Evolutionary conservation across 2,888 invertebrate genomes (phyloP), one percentile per base, ranked within the genome.

Genomic region (Epirrhoe tristata): DNA sequence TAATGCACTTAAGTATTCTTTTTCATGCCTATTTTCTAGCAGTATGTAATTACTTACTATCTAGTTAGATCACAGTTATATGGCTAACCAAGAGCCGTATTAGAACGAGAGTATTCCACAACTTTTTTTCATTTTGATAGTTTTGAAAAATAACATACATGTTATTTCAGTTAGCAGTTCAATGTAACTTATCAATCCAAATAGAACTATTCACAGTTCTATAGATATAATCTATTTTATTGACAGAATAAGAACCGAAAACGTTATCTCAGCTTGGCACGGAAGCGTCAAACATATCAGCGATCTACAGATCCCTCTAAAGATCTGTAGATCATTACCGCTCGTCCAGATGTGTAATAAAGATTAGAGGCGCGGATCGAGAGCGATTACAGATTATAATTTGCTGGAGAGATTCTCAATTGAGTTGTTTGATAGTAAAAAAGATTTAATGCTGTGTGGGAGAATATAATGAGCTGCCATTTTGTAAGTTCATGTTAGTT

Each of bases 331-430:
- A 74, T 74, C 71, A 67, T 73, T 75, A 78, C 69, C 69, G 69
- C 72, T 70, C 63, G 69, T 67, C 68, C 71, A 75, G 81, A 81
- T 79, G 36, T 54, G 70, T 73, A 66, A 63, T 77, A 75, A 73
- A 77, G 78, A 79, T 79, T 43, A n/a, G 39, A 72, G 24, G 61
- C 50, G 58, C 43, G 57, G 66, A 66, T 69, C 70, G 56, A 69
- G 61, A 68, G 69, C 66, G 66, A 72, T 68, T 48, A 48, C 36
- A 58, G 62, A 72, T 70, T 61, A 64, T 67, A 60, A 67, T 66
- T 63, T 57, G 39, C 61, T 51, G 56, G 14, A n/a, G 39, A 66
- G 60, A 69, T 66, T 58, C 53, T 48, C 48, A 69, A 69, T 65
- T 58, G 53, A 71, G 73, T 53, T 60, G 55, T 71, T 69, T 46